phyloP scores from a whole-genome alignment of 2,888 invertebrate genomes.

The Netelia fuscicornis region DNA sequence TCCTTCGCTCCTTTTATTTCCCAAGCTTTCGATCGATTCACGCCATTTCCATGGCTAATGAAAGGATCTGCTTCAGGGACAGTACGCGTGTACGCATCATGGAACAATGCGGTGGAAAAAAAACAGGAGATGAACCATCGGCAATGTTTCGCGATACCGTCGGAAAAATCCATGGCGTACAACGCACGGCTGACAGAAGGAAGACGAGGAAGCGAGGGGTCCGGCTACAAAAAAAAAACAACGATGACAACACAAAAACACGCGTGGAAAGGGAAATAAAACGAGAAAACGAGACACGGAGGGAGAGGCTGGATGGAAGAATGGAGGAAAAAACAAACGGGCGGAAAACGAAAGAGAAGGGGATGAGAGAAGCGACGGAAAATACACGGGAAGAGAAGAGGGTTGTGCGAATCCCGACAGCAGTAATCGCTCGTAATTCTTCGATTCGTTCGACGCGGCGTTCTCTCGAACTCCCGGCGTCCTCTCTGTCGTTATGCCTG shows the following conservation, averaged over 20 bases:
- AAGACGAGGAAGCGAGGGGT: slow-evolving; percentile 11
- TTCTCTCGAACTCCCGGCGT: slow-evolving; percentile 1
- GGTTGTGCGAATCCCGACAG: slow-evolving; percentile 27
- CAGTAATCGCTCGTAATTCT: slow-evolving; percentile 69
- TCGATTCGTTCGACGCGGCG: slow-evolving; percentile 60
- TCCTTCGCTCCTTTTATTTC: not conserved
- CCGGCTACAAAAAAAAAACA: slow-evolving; percentile 33
- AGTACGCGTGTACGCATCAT: slow-evolving; percentile 41
- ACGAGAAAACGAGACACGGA: slow-evolving; percentile 51
- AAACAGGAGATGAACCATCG: slow-evolving; percentile 62
- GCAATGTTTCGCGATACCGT: slow-evolving; percentile 61
- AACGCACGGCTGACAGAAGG: slow-evolving; percentile 51
- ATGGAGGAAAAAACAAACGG: not conserved
- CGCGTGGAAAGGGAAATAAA: slow-evolving; percentile 36
- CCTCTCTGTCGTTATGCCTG: slow-evolving; percentile 8
- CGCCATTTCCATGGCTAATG: slow-evolving; percentile 61
- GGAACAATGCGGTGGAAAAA: slow-evolving; percentile 58
- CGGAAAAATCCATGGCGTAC: slow-evolving; percentile 50
- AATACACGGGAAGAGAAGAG: slow-evolving; percentile 36
- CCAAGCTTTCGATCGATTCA: slow-evolving; percentile 43
- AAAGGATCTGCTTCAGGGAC: slow-evolving; percentile 60
- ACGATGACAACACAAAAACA: slow-evolving; percentile 14
- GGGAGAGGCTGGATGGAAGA: slow-evolving; percentile 21
- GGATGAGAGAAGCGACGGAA: slow-evolving; percentile 33
- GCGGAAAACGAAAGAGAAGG: slow-evolving; percentile 12